phyloP scores from a whole-genome alignment of 2,113 vertebrate species.

The Lonchura striata region DNA sequence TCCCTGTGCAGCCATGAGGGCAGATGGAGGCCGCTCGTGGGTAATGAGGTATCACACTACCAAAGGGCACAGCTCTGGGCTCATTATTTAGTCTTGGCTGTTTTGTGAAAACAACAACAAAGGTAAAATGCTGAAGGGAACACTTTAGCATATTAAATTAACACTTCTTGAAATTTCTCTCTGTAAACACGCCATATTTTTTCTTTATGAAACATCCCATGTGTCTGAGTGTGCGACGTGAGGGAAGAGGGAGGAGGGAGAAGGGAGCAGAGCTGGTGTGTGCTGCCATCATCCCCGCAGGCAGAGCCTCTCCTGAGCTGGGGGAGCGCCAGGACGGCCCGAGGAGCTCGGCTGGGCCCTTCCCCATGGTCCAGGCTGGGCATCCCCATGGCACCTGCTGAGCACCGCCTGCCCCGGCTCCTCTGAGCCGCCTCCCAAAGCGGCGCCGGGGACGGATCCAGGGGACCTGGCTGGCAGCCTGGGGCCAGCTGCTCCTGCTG shows the following conservation, averaged over 20 bases:
- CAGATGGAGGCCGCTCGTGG: constrained; percentile 99
- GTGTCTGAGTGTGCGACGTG: background rate
- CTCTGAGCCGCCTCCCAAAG: background rate
- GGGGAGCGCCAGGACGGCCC: accelerated
- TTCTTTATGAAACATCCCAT: constrained; percentile 72
- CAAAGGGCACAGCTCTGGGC: constrained; percentile 95
- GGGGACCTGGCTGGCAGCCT: too few relatives aligned
- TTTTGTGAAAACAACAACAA: constrained; percentile 84
- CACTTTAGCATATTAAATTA: constrained; percentile 84
- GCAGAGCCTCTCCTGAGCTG: background rate
- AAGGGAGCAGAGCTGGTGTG: background rate
- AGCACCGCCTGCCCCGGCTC: accelerated
- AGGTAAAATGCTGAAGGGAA: constrained; percentile 81
- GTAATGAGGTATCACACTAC: constrained; percentile 98
- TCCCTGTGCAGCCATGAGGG: constrained; percentile 98
- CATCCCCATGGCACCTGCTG: accelerated
- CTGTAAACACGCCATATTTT: constrained; percentile 79
- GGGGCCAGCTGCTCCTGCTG: background rate
- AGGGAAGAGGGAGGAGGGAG: constrained; percentile 31
- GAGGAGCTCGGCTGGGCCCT: accelerated
- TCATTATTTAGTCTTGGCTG: constrained; percentile 92
- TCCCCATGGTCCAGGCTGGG: accelerated
- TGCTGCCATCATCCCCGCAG: background rate
- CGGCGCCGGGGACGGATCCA: accelerated
- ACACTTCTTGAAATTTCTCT: constrained; percentile 81